Evolutionary conservation across 2,797 vertebrate species (phyloP).

Genomic region (Arctocebus calabarensis): DNA sequence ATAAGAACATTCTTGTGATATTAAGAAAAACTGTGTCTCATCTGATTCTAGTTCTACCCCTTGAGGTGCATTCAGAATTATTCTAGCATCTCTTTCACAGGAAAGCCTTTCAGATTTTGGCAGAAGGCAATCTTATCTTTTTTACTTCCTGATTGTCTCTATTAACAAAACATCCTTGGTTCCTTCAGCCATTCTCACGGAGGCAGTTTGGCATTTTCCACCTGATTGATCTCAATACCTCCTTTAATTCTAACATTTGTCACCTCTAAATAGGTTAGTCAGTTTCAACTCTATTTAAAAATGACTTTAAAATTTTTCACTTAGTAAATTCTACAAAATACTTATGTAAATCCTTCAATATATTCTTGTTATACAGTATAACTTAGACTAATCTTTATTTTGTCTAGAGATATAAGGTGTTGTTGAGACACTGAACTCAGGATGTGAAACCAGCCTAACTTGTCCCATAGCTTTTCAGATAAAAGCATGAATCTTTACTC

Average conservation of each 20-base stretch:
- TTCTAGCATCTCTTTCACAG: neutral
- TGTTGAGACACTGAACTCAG: slow-evolving; percentile 16
- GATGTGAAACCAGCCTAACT: neutral
- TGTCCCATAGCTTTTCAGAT: neutral
- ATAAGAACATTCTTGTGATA: neutral
- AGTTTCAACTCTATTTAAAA: slow-evolving; percentile 1
- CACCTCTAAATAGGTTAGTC: neutral
- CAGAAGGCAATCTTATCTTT: neutral
- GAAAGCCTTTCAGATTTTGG: neutral
- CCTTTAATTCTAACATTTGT: neutral
- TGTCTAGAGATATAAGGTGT: neutral
- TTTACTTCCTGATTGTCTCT: neutral
- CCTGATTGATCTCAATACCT: neutral
- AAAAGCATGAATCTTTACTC: neutral
- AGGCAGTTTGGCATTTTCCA: neutral
- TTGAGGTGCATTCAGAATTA: neutral
- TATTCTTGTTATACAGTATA: neutral
- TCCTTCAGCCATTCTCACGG: neutral
- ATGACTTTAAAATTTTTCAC: neutral
- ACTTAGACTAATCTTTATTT: neutral
- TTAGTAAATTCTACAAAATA: neutral
- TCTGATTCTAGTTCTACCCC: neutral
- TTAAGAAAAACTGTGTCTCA: neutral
- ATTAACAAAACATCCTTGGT: neutral
- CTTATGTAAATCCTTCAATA: neutral